Evolutionary conservation across 2,797 vertebrate genomes (phyloP).

Genomic region (Chromobotia macracanthus): DNA sequence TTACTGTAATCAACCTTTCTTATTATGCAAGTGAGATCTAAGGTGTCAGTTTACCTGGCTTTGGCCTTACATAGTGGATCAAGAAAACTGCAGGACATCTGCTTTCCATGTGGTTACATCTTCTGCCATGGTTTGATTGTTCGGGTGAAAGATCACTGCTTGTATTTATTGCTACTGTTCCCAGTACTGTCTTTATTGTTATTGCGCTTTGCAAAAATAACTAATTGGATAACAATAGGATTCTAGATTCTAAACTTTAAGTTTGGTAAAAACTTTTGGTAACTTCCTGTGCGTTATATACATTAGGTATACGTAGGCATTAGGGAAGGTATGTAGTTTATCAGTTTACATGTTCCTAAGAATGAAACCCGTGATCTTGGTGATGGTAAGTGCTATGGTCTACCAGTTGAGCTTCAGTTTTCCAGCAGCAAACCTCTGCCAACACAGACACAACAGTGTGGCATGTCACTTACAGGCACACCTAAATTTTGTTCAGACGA

Average conservation of each 20-base stretch:
- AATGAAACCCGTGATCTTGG: not conserved
- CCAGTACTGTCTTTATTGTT: not conserved
- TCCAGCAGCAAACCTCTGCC: not conserved
- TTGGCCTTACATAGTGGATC: not conserved
- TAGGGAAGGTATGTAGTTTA: too few species aligned
- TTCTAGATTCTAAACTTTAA: not conserved
- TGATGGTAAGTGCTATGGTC: too few species aligned
- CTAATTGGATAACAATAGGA: not conserved
- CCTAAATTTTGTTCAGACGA: not conserved
- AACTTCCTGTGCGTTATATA: too few species aligned
- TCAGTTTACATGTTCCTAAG: too few species aligned
- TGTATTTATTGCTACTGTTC: not conserved
- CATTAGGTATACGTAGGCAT: too few species aligned
- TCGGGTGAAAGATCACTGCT: conserved; percentile 3
- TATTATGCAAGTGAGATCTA: conserved; percentile 10
- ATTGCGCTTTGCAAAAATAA: not conserved
- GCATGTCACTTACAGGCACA: not conserved
- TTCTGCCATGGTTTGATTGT: not conserved
- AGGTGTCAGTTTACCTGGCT: conserved; percentile 13
- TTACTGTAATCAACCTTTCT: conserved; percentile 17
- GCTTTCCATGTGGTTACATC: not conserved
- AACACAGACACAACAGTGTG: not conserved
- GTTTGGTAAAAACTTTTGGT: too few species aligned
- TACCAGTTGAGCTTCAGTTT: not conserved
- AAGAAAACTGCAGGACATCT: conserved; percentile 4